phyloP scores from a whole-genome alignment of 2,797 vertebrate species.

The Syndactyla subalaris region DNA sequence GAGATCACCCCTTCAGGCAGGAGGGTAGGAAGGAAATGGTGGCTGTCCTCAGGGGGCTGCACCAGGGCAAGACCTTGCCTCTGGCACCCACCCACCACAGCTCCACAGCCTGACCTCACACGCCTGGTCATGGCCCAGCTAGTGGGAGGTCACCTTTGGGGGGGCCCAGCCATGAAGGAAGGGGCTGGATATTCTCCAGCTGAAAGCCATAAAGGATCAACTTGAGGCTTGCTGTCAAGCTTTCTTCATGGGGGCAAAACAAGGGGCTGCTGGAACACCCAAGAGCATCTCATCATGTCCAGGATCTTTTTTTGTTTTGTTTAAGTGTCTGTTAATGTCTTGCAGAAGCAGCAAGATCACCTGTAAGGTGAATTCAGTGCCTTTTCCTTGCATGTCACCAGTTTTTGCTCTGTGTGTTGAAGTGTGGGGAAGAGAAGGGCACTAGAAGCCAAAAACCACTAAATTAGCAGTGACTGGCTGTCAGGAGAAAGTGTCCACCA shows the following conservation, averaged over 20 bases:
- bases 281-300: background rate
- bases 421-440: background rate
- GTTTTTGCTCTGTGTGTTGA: background rate
- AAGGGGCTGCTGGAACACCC: background rate
- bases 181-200: background rate
- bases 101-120: rapidly evolving
- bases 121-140: rapidly evolving
- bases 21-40: background rate
- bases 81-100: background rate
- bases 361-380: background rate
- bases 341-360: background rate
- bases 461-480: background rate
- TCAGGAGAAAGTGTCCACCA: background rate
- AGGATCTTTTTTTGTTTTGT: background rate
- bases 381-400: background rate
- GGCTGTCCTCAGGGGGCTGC: background rate
- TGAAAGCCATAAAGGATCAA: background rate
- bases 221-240: background rate
- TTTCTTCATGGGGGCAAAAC: background rate
- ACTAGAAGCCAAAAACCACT: background rate
- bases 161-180: background rate
- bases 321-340: background rate
- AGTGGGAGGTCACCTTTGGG: background rate
- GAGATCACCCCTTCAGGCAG: background rate
- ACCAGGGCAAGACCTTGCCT: background rate